A percentile compares a stretch with the other conserved stretches of the same genome.
Evolutionary conservation across 2,888 invertebrate genomes (phyloP).

Genomic region (Pheosia gnoma): DNA sequence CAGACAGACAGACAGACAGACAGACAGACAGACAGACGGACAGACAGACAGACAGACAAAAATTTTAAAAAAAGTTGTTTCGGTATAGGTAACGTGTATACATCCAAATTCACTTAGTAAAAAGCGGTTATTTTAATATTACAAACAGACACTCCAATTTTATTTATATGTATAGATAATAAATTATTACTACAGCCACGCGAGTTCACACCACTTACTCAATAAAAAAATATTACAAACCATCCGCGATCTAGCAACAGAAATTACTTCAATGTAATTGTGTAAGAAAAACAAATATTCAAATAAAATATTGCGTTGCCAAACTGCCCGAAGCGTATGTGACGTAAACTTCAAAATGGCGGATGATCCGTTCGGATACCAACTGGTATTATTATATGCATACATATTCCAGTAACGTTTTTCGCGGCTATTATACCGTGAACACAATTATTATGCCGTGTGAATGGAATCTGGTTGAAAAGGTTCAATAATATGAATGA

Average conservation of each 20-base stretch:
- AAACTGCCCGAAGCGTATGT: background rate
- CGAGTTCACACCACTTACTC: constrained; percentile 17
- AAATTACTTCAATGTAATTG: constrained; percentile 47
- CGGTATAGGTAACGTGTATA: too few species aligned
- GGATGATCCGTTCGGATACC: constrained; percentile 12
- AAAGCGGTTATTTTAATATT: too few species aligned
- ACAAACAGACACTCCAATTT: too few species aligned
- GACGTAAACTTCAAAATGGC: background rate
- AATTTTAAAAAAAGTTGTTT: too few species aligned
- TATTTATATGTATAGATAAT: too few species aligned
- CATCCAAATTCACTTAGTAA: too few species aligned
- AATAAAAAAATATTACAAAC: constrained; percentile 33
- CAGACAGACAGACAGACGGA: too few species aligned
- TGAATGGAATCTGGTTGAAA: constrained; percentile 43
- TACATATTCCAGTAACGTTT: constrained; percentile 56
- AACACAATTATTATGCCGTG: constrained; percentile 63
- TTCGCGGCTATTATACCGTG: constrained; percentile 60
- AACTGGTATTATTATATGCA: constrained; percentile 42
- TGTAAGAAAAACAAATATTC: constrained; percentile 29
- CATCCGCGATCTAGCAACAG: constrained; percentile 34
- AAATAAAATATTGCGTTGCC: background rate
- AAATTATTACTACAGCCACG: too few species aligned
- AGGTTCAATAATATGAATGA: background rate
- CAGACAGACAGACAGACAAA: too few species aligned
- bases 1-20: too few species aligned